Conservation (phyloP, 1,140 invertebrate genomes). For the Neodiprion virginianus region DNA sequence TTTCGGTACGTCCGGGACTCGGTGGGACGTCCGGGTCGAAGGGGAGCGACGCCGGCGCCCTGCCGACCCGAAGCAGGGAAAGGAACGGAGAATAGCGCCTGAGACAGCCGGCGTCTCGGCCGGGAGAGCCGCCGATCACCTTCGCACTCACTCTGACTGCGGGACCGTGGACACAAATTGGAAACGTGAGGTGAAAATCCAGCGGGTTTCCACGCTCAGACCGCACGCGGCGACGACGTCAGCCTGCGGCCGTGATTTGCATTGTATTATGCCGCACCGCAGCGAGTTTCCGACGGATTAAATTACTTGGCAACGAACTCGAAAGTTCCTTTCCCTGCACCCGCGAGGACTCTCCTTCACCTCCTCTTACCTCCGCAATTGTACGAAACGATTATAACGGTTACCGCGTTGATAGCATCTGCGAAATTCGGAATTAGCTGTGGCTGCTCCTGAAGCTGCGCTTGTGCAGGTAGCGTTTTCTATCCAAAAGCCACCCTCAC, state of each 20-base stretch:
- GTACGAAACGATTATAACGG: too few relatives aligned
- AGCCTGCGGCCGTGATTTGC: background rate
- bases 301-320: conserved; percentile 5
- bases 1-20: background rate
- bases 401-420: too few relatives aligned
- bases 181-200: conserved; percentile 41
- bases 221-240: background rate
- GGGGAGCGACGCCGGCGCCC: conserved; percentile 10
- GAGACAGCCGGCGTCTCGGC: background rate
- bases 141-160: conserved; percentile 20
- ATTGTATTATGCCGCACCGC: conserved; percentile 4
- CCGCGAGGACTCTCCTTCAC: too few relatives aligned
- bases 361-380: too few relatives aligned
- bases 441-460: background rate
- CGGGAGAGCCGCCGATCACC: conserved; percentile 26
- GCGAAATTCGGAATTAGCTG: background rate
- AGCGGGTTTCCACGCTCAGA: conserved; percentile 10
- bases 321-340: background rate
- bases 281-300: background rate
- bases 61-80: background rate
- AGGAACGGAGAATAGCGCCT: background rate
- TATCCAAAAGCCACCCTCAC: background rate
- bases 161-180: conserved; percentile 37
- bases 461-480: background rate
- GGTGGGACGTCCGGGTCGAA: conserved; percentile 2